Conservation (phyloP, 2,888 invertebrate genomes). For the Epiblema foenella region DNA sequence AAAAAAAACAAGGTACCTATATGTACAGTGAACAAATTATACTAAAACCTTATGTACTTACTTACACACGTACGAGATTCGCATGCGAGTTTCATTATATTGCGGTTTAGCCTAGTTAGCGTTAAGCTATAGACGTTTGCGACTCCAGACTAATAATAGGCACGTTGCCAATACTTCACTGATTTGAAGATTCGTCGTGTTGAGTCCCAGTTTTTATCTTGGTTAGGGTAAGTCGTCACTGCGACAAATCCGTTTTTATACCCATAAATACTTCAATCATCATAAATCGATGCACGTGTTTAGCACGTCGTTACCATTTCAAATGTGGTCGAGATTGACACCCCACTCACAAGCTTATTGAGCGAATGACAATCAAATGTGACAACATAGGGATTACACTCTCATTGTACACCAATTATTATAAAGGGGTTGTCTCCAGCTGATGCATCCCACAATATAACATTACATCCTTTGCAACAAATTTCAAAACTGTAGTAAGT, state of each 20-base stretch:
- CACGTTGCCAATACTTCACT: no score
- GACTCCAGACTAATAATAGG: no score
- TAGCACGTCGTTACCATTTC: constrained; percentile 5
- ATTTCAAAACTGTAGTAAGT: constrained; percentile 52
- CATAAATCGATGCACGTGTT: constrained; percentile 26
- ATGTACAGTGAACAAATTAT: no score
- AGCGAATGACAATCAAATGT: constrained; percentile 74
- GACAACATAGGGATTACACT: constrained; percentile 75
- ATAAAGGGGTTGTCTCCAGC: constrained; percentile 65
- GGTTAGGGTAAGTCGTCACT: no score
- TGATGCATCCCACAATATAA: constrained; percentile 60
- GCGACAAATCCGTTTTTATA: not conserved
- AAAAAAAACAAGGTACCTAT: no score
- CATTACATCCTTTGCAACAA: constrained; percentile 52
- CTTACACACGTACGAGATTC: no score
- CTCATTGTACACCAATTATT: constrained; percentile 70
- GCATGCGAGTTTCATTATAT: no score
- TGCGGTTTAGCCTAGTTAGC: no score
- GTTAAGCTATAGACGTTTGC: no score
- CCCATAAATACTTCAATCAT: not conserved
- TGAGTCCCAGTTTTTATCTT: no score
- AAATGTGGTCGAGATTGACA: constrained; percentile 19
- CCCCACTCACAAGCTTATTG: constrained; percentile 60
- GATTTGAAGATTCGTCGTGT: no score
- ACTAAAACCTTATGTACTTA: no score